Base-by-base conservation (phyloP, 2,797 vertebrate genomes). In the Trachops cirrhosus region DNA sequence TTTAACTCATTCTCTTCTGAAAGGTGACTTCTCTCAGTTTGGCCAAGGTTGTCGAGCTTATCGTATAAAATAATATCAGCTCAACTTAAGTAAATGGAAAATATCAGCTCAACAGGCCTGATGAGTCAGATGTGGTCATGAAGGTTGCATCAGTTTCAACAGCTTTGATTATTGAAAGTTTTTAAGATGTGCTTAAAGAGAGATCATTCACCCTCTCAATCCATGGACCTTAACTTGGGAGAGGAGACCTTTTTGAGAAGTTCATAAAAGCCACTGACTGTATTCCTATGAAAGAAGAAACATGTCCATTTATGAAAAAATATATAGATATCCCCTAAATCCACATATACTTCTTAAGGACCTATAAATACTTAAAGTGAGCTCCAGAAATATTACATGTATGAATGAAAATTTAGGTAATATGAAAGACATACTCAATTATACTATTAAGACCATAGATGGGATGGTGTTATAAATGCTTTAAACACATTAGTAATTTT, bases 391-490 rank as follows among this genome's bases (percentile, higher is more conserved):
- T 94, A 48, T 80, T 79, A 50, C 14, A 32, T 29, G 10, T 78
- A 59, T 89, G 19, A 94, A 54, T 91, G 32, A 91, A 75, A 94
- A 73, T 46, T 67, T 57, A 91, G 94, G 78, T 44, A 68, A 83
- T 86, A 71, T n/a, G 50, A 91, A 96, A 86, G 59, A 59, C 22
- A 70, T 64, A 57, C 18, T 32, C 24, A 91, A 34, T 32, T 73
- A 74, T 4, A 84, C n/a, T 83, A 70, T 46, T 82, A 32, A 78
- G 83, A 48, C 78, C 54, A 54, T 70, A 68, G 88, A 39, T 68
- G 86, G 15, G 96, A 67, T 67, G 24, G 12, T 91, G 2, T 64
- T 93, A 12, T 62, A 86, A 88, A 70, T 29, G 70, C 29, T 70
- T 84, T 57, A 84, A 92, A 57, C 41, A 73, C 78, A 10, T 67